Base-by-base conservation (phyloP, 2,888 invertebrate genomes). In the Cactoblastis cactorum region DNA sequence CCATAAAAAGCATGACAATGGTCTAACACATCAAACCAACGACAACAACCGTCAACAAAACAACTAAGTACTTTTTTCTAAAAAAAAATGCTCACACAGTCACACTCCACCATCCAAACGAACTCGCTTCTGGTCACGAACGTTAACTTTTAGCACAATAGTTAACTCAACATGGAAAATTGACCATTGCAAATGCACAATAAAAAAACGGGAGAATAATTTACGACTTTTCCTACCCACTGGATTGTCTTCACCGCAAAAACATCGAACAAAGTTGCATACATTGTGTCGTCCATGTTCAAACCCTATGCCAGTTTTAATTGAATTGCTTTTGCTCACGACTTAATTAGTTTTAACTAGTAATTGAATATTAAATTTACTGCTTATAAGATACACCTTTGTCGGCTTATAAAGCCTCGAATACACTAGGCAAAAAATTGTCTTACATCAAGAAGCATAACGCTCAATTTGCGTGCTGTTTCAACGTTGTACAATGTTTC, bases 281-380 rank as follows among this genome's bases (percentile, higher is more conserved):
- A 45, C 45, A 28, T 35, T 35, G 43, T 35, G 11, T 12, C 50
- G 55, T 53, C 35, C 48, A 51, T 53, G 45, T 56, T 59, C 28
- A 28, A 6, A 58, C 62, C 63, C 62, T 62, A 61, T 59, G 55
- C 60, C 66, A 58, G 61, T 61, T 65, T 58, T 73, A 73, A 74
- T 76, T 73, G 73, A 76, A 74, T 74, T 69, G 74, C 63, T 56
- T 61, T 62, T 61, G 61, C 67, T 59, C 62, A 66, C 69, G 63
- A 69, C 74, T 77, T 79, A 77, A 85, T 83, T 78, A 83, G 73
- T 70, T 64, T 62, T 57, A 60, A 55, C 54, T 60, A 59, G 67
- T 83, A 84, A 85, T 83, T 84, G 83, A 85, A 83, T 80, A 67
- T 74, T 72, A 72, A 78, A 83, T 83, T 80, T 85, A 85, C 79